A percentile compares a stretch with the other conserved stretches of the same genome.
These are phyloP conservation scores for Porphyrio hochstetteri DNA, from an alignment of 2,113 vertebrate species.

Conservation along the genomic window DNA sequence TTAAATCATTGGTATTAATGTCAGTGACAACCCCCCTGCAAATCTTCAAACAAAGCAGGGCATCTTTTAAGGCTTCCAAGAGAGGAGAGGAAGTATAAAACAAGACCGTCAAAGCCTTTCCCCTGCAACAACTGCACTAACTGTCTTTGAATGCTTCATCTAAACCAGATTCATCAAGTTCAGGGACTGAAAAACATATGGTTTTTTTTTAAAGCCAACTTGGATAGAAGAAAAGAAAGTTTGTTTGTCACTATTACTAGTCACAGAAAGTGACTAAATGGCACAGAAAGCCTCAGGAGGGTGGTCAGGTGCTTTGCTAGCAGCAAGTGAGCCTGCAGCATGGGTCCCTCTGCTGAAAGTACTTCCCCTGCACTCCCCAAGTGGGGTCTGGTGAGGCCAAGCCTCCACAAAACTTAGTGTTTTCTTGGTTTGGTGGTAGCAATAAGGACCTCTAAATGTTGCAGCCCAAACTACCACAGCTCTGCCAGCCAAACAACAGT, in stretches of 20 bases:
- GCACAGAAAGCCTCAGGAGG: not conserved
- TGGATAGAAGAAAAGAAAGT: not conserved
- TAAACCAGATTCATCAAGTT: not conserved
- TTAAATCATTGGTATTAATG: not conserved
- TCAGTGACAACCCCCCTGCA: not conserved
- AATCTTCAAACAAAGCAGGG: not conserved
- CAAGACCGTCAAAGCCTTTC: not conserved
- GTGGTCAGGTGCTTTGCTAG: not conserved
- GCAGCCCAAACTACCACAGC: not conserved
- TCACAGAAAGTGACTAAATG: not conserved
- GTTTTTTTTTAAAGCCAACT: not conserved
- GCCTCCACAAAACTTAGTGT: not conserved
- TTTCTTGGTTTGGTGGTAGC: not conserved
- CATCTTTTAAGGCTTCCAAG: not conserved
- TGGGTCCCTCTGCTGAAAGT: not conserved
- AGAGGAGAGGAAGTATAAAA: not conserved
- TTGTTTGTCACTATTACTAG: not conserved
- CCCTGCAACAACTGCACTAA: not conserved
- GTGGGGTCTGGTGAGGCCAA: not conserved
- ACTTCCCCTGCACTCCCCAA: fast-evolving
- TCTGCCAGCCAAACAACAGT: not conserved
- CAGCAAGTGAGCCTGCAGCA: too few species aligned
- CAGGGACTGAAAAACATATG: not conserved
- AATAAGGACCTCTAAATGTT: not conserved
- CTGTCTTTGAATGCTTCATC: not conserved